Evolutionary conservation across 2,113 vertebrate species (phyloP), one percentile per base, ranked within the genome.

Genomic region (Chinchilla lanigera): DNA sequence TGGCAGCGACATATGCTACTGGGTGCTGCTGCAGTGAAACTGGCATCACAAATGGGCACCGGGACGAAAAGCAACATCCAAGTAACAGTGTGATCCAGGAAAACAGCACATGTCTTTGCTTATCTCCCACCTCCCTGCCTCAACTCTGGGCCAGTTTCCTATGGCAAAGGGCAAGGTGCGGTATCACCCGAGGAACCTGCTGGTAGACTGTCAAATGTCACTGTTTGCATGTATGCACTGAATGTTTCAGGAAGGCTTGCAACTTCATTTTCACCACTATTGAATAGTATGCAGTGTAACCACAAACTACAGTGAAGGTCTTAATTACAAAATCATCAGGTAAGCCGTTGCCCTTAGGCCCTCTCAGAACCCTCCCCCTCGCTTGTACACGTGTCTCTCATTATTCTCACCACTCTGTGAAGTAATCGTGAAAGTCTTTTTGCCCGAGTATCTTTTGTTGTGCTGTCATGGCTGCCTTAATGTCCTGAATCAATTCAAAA

Each of bases 151-250:
- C 50, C 8, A 4, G 0, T 11, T 80, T 75, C 47, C 69, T 33
- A 2, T 1, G 6, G 20, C 38, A 11, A 35, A 22, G 47, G 33
- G 22, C 44, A 6, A 35, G 24, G 44, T 0, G 6, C 4, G 10
- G 3, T 7, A 44, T 26, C 14, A 41, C 56, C 50, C 52, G 8
- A 56, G 83, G 41, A 38, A n/a, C 4, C 33, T 20, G 16, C 12
- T 6, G 50, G 54, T 26, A 52, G 28, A 24, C 14, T 63, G 54
- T 9, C 20, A 35, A 44, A 1, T 12, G 61, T 58, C 35, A 20
- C 35, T 33, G 5, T 56, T 78, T n/a, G 60, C 16, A 33, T 4
- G 17, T 0, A 5, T 24, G 19, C 20, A 7, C 52, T 16, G 56
- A 30, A 52, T 9, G 1, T n/a, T 56, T 81, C 56, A 14, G 35